Evolutionary conservation across 2,888 invertebrate species (phyloP), one percentile per base, ranked within the genome.

Genomic region (Teleogryllus oceanicus): DNA sequence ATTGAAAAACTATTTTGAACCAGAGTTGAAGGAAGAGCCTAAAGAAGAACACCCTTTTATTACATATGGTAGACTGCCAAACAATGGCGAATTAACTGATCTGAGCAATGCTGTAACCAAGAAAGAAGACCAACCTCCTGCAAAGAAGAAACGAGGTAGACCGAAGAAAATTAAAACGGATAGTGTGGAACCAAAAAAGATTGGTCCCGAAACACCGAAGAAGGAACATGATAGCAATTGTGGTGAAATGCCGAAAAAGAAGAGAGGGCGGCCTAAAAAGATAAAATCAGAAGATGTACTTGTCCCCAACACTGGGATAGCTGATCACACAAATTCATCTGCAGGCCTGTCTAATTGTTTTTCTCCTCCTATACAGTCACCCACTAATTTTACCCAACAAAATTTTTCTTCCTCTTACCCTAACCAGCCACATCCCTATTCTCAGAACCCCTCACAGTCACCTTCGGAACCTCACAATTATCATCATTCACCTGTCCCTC

Each of bases 91-190:
- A 84, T 84, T 88, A 82, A 88, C 88, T 83, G 88, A 89, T 84
- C 86, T 88, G 84, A 88, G 88, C 85, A 88, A 88, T 84, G 87
- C 87, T 85, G 87, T 88, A 85, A 88, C 88, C 83, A 89, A 88
- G 87, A 89, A 79, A 88, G 83, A 82, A n/a, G 82, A 82, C 80
- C 83, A 80, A 51, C 80, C 82, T 82, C 93, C 94, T 0, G 92
- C 93, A 77, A 95, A 95, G 88, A 96, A 96, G 89, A 95, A 95
- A 87, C 90, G 95, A n/a, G 96, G 96, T 1, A 78, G 95, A n/a
- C 95, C 96, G 82, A 95, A 95, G 89, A 96, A 96, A 87, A 91
- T 93, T 49, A 93, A 93, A 85, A 90, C 91, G 85, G 93, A 91
- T 85, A 92, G 90, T 50, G 92, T 90, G 86, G 92, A 91, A 84